Base-by-base conservation (phyloP, 2,888 invertebrate genomes). In the Cylloceria caligata region DNA sequence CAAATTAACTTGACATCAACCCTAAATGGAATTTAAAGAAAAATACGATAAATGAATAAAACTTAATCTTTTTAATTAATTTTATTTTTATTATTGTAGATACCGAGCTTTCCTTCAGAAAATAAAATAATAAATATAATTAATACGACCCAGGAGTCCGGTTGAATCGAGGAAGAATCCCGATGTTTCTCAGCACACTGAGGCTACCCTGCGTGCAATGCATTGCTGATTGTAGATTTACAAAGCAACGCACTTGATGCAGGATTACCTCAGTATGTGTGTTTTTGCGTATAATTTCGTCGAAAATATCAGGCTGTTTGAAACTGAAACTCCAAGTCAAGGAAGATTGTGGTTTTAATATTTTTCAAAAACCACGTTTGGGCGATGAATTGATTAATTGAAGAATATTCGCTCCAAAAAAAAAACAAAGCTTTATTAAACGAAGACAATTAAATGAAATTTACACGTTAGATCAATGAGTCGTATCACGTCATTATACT, bases 231-330 rank as follows among this genome's bases (percentile, higher is more conserved):
- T 89, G 74, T 78, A 85, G 67, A 85, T 78, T 78, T 83, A 88
- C 89, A 88, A 88, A 92, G 91, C 92, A 92, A 92, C 89, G 92
- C 92, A 92, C 91, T 92, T 92, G 92, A 92, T 92, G 92, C 92
- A 92, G 92, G 92, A 92, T 92, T 89, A 89, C 90, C 88, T 88
- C 88, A 86, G 87, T 87, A n/a, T n/a, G 86, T 89, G 90, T 89
- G 88, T 84, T 73, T 52, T 21, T 52, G 7, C 30, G n/a, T n/a
- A n/a, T n/a, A n/a, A 16, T 69, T 27, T 13, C 1, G 7, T 55
- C 5, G 24, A 16, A 24, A 24, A 1, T n/a, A 7, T 34, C 13
- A 5, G 3, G 45, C 7, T 13, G n/a, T n/a, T n/a, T n/a, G 39
- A n/a, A 19, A 39, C 57, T 42, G 45, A 75, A 65, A 55, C 19